These are phyloP conservation scores for Benitochromis conjunctus DNA, from an alignment of 2,113 vertebrate species.

Conservation along the genomic window DNA sequence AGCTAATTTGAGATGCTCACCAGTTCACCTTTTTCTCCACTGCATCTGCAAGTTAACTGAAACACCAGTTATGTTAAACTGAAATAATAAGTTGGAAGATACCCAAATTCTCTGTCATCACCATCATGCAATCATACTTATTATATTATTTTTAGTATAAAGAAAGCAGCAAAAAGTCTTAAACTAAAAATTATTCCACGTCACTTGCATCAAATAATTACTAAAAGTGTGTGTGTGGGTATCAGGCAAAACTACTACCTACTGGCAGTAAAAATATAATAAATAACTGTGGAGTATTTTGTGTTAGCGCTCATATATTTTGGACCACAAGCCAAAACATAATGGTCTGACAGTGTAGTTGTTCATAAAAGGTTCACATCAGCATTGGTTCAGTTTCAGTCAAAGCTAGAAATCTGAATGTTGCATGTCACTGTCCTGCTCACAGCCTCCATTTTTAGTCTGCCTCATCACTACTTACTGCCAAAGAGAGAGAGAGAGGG, in stretches of 20 bases:
- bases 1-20: not conserved
- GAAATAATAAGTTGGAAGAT: not conserved
- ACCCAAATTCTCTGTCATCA: not conserved
- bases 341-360: not conserved
- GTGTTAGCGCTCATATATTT: fast-evolving
- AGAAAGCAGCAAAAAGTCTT: not conserved
- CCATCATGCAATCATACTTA: not conserved
- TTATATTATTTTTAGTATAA: not conserved
- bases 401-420: not conserved
- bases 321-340: not conserved
- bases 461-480: not conserved
- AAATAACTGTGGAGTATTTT: not conserved
- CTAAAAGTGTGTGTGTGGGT: not conserved
- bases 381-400: fast-evolving
- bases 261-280: not conserved
- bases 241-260: not conserved
- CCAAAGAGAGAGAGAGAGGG: not conserved
- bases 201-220: not conserved
- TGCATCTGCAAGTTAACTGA: fast-evolving
- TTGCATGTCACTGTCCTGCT: not conserved
- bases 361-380: not conserved
- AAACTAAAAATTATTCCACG: not conserved
- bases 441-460: not conserved
- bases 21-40: not conserved
- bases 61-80: not conserved